phyloP scores from a whole-genome alignment of 2,888 invertebrate species.

The Icerya purchasi region DNA sequence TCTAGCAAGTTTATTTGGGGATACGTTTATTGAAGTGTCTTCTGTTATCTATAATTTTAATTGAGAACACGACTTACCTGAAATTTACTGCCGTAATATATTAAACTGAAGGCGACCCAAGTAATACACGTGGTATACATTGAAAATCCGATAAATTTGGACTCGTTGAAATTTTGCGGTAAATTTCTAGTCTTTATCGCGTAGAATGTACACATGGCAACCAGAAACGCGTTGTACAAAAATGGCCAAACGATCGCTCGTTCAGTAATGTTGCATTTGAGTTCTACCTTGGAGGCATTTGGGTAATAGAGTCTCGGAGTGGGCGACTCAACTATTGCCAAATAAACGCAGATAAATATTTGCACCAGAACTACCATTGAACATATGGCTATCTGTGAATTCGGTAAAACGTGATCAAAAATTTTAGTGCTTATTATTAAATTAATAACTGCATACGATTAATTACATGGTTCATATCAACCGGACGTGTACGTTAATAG shows the following conservation, averaged over 20 bases:
- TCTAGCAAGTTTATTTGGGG: too few species aligned
- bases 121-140: conserved; percentile 60
- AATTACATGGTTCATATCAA: too few species aligned
- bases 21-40: too few species aligned
- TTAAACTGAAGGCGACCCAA: conserved; percentile 56
- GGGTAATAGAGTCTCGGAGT: background rate
- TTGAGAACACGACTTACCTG: background rate
- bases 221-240: conserved; percentile 45
- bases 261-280: background rate
- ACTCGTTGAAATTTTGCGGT: conserved; percentile 64
- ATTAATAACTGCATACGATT: too few species aligned
- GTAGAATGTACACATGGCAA: conserved; percentile 50
- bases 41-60: too few species aligned
- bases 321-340: background rate
- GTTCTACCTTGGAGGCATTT: background rate
- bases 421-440: too few species aligned
- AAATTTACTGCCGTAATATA: conserved; percentile 44
- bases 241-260: conserved; percentile 25
- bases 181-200: conserved; percentile 56
- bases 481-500: too few species aligned
- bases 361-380: background rate
- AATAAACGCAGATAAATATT: background rate
- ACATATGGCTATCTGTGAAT: background rate
- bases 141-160: conserved; percentile 50
- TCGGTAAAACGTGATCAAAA: too few species aligned